These are phyloP conservation scores for Eretmocerus hayati DNA, from an alignment of 2,888 invertebrate species.

Conservation along the genomic window DNA sequence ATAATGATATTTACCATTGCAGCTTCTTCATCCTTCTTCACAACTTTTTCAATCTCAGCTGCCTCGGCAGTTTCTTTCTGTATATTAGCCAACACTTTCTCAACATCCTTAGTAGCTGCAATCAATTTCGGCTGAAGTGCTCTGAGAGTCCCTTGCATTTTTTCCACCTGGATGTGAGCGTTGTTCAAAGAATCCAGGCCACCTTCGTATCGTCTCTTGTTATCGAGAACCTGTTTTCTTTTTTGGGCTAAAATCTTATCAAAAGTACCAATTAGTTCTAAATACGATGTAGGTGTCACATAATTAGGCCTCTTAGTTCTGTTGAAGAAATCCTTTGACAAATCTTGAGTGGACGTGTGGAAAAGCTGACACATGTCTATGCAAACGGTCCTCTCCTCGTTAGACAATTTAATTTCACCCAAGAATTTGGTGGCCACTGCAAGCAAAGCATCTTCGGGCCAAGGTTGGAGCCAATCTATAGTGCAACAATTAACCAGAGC, in stretches of 20 bases:
- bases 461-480: conserved; percentile 92
- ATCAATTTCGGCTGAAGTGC: conserved; percentile 82
- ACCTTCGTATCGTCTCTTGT: conserved; percentile 72
- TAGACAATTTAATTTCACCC: conserved; percentile 68
- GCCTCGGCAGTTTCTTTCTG: conserved; percentile 83
- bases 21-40: conserved; percentile 70
- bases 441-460: conserved; percentile 88
- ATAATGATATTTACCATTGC: conserved; percentile 54
- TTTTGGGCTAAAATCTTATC: conserved; percentile 71
- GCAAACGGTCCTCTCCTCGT: conserved; percentile 66
- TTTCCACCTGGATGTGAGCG: conserved; percentile 73
- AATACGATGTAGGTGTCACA: conserved; percentile 88
- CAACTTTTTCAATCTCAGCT: conserved; percentile 71
- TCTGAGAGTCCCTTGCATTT: conserved; percentile 77
- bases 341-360: conserved; percentile 73
- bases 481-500: conserved; percentile 92
- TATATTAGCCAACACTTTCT: conserved; percentile 77
- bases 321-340: conserved; percentile 60
- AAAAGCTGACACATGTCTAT: conserved; percentile 86
- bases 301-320: conserved; percentile 73
- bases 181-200: conserved; percentile 81
- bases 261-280: conserved; percentile 86
- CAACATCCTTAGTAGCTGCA: conserved; percentile 80
- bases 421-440: conserved; percentile 78
- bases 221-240: conserved; percentile 58